phyloP scores from a whole-genome alignment of 2,113 vertebrate genomes.

The Aegotheles bennettii region DNA sequence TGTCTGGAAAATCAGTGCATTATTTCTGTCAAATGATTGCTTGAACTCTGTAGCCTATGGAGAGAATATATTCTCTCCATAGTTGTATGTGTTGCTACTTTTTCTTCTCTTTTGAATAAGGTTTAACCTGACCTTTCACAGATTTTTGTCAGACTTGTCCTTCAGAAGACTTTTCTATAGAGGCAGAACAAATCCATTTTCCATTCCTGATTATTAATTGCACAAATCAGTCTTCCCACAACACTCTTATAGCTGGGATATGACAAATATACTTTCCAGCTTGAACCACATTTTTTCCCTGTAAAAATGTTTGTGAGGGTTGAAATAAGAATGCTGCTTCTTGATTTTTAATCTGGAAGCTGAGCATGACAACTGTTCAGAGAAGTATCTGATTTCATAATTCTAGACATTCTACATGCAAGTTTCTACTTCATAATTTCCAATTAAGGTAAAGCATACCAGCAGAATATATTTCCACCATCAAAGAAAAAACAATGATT shows the following conservation, averaged over 20 bases:
- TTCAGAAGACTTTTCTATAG: not conserved
- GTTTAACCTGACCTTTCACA: not conserved
- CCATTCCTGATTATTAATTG: not conserved
- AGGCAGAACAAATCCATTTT: not conserved
- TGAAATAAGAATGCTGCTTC: not conserved
- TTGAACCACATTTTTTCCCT: not conserved
- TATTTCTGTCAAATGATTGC: not conserved
- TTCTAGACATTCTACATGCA: not conserved
- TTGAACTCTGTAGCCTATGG: not conserved
- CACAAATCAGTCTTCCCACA: not conserved
- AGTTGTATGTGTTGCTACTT: not conserved
- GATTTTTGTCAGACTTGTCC: not conserved
- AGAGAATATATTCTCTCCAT: not conserved
- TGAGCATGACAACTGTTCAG: not conserved
- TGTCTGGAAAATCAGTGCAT: not conserved
- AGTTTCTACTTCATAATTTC: not conserved
- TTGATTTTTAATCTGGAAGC: not conserved
- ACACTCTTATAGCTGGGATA: not conserved
- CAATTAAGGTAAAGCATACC: not conserved
- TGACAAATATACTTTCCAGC: not conserved
- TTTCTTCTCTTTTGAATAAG: not conserved
- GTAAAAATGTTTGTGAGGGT: not conserved
- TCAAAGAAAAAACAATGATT: not conserved
- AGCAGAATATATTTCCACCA: not conserved
- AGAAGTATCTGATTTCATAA: not conserved